These are phyloP conservation scores for Eurosta solidaginis DNA, from an alignment of 1,140 invertebrate species.

Conservation along the genomic window DNA sequence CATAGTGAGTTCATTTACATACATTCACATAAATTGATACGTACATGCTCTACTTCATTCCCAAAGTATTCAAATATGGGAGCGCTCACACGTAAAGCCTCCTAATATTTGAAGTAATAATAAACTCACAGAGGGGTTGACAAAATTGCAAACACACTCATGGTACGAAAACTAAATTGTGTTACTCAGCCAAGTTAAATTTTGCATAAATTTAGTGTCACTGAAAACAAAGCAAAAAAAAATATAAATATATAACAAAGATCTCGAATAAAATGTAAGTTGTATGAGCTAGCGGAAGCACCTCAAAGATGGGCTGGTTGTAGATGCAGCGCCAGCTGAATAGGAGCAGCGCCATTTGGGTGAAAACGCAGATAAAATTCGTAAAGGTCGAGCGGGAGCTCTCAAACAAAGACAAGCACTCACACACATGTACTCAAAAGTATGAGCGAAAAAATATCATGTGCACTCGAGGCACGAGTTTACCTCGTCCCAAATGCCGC, in stretches of 20 bases:
- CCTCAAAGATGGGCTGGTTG: too few relatives aligned
- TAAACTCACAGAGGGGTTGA: background rate
- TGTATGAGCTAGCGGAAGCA: background rate
- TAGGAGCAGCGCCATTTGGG: background rate
- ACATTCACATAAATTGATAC: too few relatives aligned
- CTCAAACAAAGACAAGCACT: background rate
- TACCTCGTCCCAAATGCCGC: background rate
- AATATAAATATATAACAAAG: background rate
- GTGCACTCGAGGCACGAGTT: background rate
- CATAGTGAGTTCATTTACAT: too few relatives aligned
- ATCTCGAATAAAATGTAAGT: background rate
- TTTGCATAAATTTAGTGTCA: constrained; percentile 12
- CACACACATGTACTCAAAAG: background rate
- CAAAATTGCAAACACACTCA: background rate
- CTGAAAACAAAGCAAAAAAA: background rate
- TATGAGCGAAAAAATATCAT: too few relatives aligned
- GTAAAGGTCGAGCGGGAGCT: background rate
- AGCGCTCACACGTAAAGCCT: background rate
- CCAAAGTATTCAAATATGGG: background rate
- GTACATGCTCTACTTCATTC: too few relatives aligned
- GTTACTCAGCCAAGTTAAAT: background rate
- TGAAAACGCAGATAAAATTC: background rate
- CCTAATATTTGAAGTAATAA: too few relatives aligned
- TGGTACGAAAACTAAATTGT: background rate
- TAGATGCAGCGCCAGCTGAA: background rate